These are phyloP conservation scores for Coreoperca whiteheadi DNA, from an alignment of 2,113 vertebrate species.

Conservation along the genomic window DNA sequence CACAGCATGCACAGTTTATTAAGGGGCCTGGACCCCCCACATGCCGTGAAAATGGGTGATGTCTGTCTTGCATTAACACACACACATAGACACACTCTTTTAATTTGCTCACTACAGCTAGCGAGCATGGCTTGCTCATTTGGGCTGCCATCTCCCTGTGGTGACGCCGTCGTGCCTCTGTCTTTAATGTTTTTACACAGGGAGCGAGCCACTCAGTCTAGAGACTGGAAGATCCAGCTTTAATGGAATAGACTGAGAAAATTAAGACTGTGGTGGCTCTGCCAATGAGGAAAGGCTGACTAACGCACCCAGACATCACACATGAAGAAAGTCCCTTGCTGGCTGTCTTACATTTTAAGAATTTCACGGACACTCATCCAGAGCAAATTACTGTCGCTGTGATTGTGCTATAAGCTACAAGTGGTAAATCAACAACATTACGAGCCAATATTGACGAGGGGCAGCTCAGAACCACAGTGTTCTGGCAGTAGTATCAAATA, in stretches of 20 bases:
- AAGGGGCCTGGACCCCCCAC: slow-evolving; percentile 77
- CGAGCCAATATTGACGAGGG: not conserved
- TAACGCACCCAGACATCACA: slow-evolving; percentile 73
- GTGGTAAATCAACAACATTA: slow-evolving; percentile 7
- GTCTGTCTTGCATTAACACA: slow-evolving; percentile 83
- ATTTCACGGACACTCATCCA: slow-evolving; percentile 26
- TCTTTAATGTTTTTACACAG: slow-evolving; percentile 83
- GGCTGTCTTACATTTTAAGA: slow-evolving; percentile 31
- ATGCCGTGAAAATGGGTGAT: slow-evolving; percentile 68
- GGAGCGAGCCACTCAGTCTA: slow-evolving; percentile 80
- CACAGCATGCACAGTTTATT: slow-evolving; percentile 63
- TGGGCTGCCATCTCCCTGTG: slow-evolving; percentile 82
- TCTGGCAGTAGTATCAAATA: not conserved
- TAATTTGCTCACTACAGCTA: slow-evolving; percentile 78
- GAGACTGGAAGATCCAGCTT: slow-evolving; percentile 73
- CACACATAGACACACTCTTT: slow-evolving; percentile 73
- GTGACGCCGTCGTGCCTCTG: slow-evolving; percentile 84
- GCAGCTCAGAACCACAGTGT: not conserved
- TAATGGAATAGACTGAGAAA: slow-evolving; percentile 69
- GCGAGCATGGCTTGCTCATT: slow-evolving; percentile 65
- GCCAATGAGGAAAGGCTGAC: slow-evolving; percentile 76
- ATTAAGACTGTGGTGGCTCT: slow-evolving; percentile 69
- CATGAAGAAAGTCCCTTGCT: slow-evolving; percentile 64
- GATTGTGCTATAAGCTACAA: slow-evolving; percentile 18
- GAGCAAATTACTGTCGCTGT: slow-evolving; percentile 13